Evolutionary conservation across 2,797 vertebrate species (phyloP).

Genomic region (Eospalax fontanierii): DNA sequence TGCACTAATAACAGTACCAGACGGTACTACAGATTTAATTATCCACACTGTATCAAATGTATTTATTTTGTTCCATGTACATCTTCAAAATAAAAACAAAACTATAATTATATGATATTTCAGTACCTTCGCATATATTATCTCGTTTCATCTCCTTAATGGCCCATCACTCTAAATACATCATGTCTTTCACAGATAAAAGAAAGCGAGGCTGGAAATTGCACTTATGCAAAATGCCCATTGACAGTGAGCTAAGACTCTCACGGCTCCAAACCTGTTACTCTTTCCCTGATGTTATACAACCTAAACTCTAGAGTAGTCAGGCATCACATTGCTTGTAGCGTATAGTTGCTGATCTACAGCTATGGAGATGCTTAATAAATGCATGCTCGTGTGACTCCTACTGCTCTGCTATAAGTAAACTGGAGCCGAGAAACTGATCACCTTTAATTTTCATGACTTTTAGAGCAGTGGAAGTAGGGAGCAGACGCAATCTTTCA

Average conservation of each 20-base stretch:
- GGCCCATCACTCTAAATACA: neutral
- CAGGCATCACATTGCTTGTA: neutral
- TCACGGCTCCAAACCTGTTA: neutral
- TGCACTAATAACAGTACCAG: neutral
- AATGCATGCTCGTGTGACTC: neutral
- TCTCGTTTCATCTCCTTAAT: neutral
- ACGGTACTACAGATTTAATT: constrained; percentile 20
- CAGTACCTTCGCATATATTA: neutral
- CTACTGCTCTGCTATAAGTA: neutral
- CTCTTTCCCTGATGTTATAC: neutral
- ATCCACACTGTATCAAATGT: neutral
- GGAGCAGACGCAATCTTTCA: neutral
- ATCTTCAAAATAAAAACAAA: constrained; percentile 33
- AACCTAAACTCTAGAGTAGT: neutral
- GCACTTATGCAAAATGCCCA: neutral
- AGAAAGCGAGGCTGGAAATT: neutral
- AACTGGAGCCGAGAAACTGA: neutral
- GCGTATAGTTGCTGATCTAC: neutral
- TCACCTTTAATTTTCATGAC: neutral
- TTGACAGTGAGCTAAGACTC: neutral
- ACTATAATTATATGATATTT: neutral
- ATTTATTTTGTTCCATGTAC: neutral
- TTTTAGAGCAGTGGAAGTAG: neutral
- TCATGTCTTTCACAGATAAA: constrained; percentile 17
- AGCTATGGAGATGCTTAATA: neutral